These are phyloP conservation scores for Perdita meconis DNA, from an alignment of 2,888 invertebrate genomes.

Conservation along the genomic window DNA sequence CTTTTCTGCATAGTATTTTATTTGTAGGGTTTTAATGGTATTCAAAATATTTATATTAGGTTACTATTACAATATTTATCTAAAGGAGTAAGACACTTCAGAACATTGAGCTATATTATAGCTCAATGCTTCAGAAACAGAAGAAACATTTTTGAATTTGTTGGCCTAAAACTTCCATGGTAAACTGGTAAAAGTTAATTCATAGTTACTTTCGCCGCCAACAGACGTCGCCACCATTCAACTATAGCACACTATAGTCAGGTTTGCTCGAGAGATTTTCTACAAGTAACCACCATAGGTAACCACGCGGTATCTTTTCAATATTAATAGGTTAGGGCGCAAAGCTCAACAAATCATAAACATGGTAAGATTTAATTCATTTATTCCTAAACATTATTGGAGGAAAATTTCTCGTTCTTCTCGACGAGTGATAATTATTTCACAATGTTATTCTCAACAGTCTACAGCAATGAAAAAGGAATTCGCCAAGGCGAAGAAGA, in stretches of 20 bases:
- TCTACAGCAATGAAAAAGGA: slow-evolving; percentile 55
- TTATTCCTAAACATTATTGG: neutral
- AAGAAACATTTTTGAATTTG: slow-evolving; percentile 26
- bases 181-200: neutral
- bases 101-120: no score
- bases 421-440: neutral
- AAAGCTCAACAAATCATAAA: neutral
- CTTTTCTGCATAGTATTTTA: neutral
- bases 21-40: slow-evolving; percentile 4
- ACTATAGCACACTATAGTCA: no score
- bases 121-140: slow-evolving; percentile 30
- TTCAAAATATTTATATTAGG: slow-evolving; percentile 20
- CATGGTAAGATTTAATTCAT: slow-evolving; percentile 35
- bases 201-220: neutral
- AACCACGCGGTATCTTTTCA: neutral
- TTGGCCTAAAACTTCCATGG: neutral
- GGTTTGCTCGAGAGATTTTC: neutral
- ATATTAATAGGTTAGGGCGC: slow-evolving; percentile 13
- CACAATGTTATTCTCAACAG: slow-evolving; percentile 49
- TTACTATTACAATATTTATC: neutral
- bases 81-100: neutral
- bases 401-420: neutral
- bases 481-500: slow-evolving; percentile 75
- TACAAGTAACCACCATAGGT: no score
- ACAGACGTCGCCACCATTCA: slow-evolving; percentile 5